Evolutionary conservation across 1,140 invertebrate species (phyloP), one percentile per base, ranked within the genome.

Genomic region (Calosoma granatense): DNA sequence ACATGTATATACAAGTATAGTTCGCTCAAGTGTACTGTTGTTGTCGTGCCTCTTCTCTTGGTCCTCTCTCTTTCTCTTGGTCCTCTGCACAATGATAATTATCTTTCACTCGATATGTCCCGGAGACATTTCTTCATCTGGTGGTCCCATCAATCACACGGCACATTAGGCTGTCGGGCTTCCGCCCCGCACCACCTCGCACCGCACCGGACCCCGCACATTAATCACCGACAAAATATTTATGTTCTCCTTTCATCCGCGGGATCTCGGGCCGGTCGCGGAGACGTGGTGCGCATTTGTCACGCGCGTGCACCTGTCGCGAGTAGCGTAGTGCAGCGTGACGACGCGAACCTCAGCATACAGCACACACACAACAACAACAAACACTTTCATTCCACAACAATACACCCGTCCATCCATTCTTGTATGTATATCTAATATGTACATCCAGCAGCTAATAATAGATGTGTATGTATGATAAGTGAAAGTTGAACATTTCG

Each of bases 111-210:
- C 65, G 65, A 65, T 63, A 64, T 64, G 64, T 65, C 64, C 62
- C 55, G 62, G 62, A 63, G 59, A 68, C 64, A 64, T 67, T 68
- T 65, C 66, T 67, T 66, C 62, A 67, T 68, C 64, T 66, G 67
- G 67, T 68, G 67, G 67, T 67, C 67, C 64, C 67, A 68, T 68
- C 65, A 68, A 68, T 68, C 67, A 68, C 59, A 61, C 53, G 59
- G 54, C 61, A 60, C 65, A 65, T 65, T 66, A 67, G 64, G 51
- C 60, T 61, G 64, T 64, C 63, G 56, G 53, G 57, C 58, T 57
- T 61, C 53, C 53, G 51, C 21, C 56, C 57, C 54, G 23, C 47
- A 20, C 41, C 30, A 54, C 21, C 54, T 17, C 41, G 17, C 22
- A 57, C 53, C 22, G n/a, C 20, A 47, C 6, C 41, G 3, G 4